These are phyloP conservation scores for Mormyrus iriodes DNA, from an alignment of 2,113 vertebrate species.

Conservation along the genomic window DNA sequence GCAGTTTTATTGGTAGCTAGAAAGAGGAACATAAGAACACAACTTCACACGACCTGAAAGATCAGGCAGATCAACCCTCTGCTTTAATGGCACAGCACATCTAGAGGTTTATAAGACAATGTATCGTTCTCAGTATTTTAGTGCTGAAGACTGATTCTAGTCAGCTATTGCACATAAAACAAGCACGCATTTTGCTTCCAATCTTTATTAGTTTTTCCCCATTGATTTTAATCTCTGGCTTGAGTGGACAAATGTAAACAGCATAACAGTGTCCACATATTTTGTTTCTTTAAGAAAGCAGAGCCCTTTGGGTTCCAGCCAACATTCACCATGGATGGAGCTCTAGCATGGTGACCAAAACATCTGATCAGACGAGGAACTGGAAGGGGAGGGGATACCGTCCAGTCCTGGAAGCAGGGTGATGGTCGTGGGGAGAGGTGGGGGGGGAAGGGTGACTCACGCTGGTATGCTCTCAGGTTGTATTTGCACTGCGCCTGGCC, in stretches of 20 bases:
- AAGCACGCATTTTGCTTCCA: neutral
- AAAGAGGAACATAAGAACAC: constrained; percentile 21
- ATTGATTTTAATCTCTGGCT: neutral
- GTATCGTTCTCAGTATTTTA: neutral
- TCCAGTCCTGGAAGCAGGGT: neutral
- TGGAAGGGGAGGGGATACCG: neutral
- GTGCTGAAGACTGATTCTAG: neutral
- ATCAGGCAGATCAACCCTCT: neutral
- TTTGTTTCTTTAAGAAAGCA: neutral
- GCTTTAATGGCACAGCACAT: neutral
- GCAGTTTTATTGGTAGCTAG: constrained; percentile 54
- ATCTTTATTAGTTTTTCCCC: neutral
- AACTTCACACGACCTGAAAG: neutral
- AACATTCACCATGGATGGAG: neutral
- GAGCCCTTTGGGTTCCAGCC: neutral
- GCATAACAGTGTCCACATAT: neutral
- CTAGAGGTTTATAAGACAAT: neutral
- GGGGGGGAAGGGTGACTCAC: constrained; percentile 48
- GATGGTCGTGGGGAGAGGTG: neutral
- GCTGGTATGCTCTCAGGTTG: constrained; percentile 54
- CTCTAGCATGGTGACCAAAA: neutral
- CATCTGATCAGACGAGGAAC: neutral
- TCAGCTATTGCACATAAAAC: neutral
- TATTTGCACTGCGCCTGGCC: constrained; percentile 68
- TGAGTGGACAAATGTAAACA: neutral